phyloP scores from a whole-genome alignment of 2,797 vertebrate species.

The Clarias laeviceps region DNA sequence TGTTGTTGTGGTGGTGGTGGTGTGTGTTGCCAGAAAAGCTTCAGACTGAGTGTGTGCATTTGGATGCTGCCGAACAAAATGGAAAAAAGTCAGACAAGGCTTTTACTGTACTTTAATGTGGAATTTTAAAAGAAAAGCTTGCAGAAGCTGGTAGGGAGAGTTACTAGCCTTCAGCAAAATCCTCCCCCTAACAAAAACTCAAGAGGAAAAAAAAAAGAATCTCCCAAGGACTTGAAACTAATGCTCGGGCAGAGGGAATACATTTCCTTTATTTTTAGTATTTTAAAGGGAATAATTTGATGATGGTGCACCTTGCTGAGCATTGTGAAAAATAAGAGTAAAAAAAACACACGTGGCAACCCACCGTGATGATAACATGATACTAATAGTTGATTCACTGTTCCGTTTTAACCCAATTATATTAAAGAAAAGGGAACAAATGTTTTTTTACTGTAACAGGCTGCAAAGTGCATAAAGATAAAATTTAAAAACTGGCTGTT shows the following conservation, averaged over 20 bases:
- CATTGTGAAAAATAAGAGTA: too few species aligned
- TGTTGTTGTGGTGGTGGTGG: background rate
- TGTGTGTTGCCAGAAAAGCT: background rate
- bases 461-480: too few species aligned
- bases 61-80: background rate
- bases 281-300: background rate
- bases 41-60: background rate
- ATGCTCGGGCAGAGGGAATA: background rate
- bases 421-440: too few species aligned
- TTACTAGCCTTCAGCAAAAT: background rate
- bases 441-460: too few species aligned
- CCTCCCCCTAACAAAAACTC: background rate
- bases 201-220: background rate
- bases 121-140: background rate
- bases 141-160: background rate
- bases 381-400: too few species aligned
- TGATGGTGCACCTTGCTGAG: background rate
- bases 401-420: too few species aligned
- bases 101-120: conserved; percentile 5
- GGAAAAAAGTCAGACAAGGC: background rate
- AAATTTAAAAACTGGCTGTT: too few species aligned
- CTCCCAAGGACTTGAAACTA: background rate
- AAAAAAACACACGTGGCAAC: background rate
- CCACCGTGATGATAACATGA: background rate
- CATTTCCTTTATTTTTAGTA: background rate